These are phyloP conservation scores for Drosophila melanosoma DNA, from an alignment of 2,888 invertebrate species.

Conservation along the genomic window DNA sequence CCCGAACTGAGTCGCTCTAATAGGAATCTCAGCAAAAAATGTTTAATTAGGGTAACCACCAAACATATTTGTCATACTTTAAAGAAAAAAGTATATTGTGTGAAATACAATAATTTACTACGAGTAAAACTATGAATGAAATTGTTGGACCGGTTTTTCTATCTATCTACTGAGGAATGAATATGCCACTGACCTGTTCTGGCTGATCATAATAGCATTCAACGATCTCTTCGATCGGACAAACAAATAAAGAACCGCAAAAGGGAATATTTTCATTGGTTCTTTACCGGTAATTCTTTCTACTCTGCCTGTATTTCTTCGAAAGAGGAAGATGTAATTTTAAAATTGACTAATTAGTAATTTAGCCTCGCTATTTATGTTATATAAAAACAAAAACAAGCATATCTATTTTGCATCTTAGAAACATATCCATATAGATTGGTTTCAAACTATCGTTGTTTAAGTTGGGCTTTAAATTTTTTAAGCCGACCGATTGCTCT, in stretches of 20 bases:
- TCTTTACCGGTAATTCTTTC: slow-evolving; percentile 21
- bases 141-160: slow-evolving; percentile 10
- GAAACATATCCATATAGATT: too few relatives aligned
- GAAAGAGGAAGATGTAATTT: too few relatives aligned
- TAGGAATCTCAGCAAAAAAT: slow-evolving; percentile 1
- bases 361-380: too few relatives aligned
- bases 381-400: too few relatives aligned
- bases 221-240: not conserved
- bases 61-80: slow-evolving; percentile 18
- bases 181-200: slow-evolving; percentile 23
- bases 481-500: too few relatives aligned
- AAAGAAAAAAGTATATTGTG: not conserved
- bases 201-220: slow-evolving; percentile 7
- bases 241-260: slow-evolving; percentile 7
- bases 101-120: slow-evolving; percentile 21
- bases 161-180: slow-evolving; percentile 5
- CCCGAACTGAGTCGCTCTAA: not conserved
- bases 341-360: too few relatives aligned
- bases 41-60: slow-evolving; percentile 31
- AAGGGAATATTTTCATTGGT: not conserved
- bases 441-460: too few relatives aligned
- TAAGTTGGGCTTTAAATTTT: too few relatives aligned
- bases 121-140: slow-evolving; percentile 25
- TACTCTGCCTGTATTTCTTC: not conserved
- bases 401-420: too few relatives aligned